Base-by-base conservation (phyloP, 2,888 invertebrate species). In the Rhabditoides inermis region DNA sequence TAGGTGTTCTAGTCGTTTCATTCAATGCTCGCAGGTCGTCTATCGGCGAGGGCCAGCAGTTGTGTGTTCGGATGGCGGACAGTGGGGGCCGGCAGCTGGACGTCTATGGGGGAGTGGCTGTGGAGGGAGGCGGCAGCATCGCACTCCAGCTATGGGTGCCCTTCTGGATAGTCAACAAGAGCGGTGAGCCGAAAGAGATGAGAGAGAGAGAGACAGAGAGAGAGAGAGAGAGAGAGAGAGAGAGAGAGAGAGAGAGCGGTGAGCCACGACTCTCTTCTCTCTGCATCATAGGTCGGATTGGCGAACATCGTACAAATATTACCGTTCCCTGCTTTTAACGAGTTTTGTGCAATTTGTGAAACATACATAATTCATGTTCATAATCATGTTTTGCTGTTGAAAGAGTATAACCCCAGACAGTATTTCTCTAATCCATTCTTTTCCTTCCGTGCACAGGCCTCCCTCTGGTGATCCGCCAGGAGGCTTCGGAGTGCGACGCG, bases 101-200 rank as follows among this genome's bases (percentile, higher is more conserved):
- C 45, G 53, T 71, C 41, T 71, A 72, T 46, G 69, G 56, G 20
- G 61, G 62, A 23, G 56, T 68, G 4, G 37, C 51, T 28, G 41
- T 67, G 5, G 62, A 56, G n/a, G 37, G 51, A 36, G 68, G 85
- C 5, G 67, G 65, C 0, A 51, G 66, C 0, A 55, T 74, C 20
- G 51, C 85, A 84, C 82, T 89, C 66, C 84, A 84, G 22, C 82
- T 92, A 26, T 86, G 85, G 45, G 87, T 88, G 2, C 87, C 88
- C 2, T 91, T 86, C 80, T 95, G 94, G 94, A 84, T 98, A 63
- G 85, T 95, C 55, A 95, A 98, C 81, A 88, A 88, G 78, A 88
- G 91, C 5, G 94, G 94, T 0, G n/a, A n/a, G n/a, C n/a, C n/a
- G n/a, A n/a, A n/a, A n/a, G n/a, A n/a, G n/a, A n/a, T n/a, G n/a